Evolutionary conservation across 1,140 invertebrate species (phyloP).

Genomic region (Augochlora pura): DNA sequence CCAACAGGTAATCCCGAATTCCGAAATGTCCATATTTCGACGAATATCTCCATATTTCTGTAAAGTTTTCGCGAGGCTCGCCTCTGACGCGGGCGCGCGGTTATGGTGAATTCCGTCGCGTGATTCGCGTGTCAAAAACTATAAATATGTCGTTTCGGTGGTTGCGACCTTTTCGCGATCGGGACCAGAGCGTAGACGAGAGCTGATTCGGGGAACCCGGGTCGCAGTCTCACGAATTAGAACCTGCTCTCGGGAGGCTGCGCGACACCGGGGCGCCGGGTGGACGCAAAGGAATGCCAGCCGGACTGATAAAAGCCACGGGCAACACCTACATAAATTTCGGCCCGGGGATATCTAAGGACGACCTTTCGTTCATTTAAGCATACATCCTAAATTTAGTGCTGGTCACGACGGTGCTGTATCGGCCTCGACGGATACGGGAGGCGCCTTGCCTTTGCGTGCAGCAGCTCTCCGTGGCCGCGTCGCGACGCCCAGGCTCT

Average conservation of each 20-base stretch:
- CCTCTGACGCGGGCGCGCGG: background rate
- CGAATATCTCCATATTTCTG: too few relatives aligned
- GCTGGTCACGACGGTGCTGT: slow-evolving; percentile 42
- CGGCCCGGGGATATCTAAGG: slow-evolving; percentile 75
- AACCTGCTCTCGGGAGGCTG: slow-evolving; percentile 75
- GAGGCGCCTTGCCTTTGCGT: slow-evolving; percentile 52
- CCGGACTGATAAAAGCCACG: slow-evolving; percentile 79
- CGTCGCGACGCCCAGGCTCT: slow-evolving; percentile 37
- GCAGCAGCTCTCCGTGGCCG: slow-evolving; percentile 21
- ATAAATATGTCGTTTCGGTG: slow-evolving; percentile 23
- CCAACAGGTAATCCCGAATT: too few relatives aligned
- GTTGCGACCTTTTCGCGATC: slow-evolving; percentile 4
- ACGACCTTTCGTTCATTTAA: slow-evolving; percentile 78
- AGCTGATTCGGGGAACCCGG: slow-evolving; percentile 61
- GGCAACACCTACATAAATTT: slow-evolving; percentile 81
- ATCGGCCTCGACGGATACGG: slow-evolving; percentile 42
- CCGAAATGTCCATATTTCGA: too few relatives aligned
- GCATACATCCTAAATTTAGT: slow-evolving; percentile 78
- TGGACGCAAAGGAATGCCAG: slow-evolving; percentile 78
- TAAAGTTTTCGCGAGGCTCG: too few relatives aligned
- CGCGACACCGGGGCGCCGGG: slow-evolving; percentile 79
- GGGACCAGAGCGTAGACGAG: slow-evolving; percentile 11
- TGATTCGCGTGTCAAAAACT: slow-evolving; percentile 9
- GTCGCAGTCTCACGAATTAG: slow-evolving; percentile 75
- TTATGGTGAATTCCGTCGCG: slow-evolving; percentile 1